phyloP scores from a whole-genome alignment of 2,797 vertebrate species.

The Decapterus maruadsi region DNA sequence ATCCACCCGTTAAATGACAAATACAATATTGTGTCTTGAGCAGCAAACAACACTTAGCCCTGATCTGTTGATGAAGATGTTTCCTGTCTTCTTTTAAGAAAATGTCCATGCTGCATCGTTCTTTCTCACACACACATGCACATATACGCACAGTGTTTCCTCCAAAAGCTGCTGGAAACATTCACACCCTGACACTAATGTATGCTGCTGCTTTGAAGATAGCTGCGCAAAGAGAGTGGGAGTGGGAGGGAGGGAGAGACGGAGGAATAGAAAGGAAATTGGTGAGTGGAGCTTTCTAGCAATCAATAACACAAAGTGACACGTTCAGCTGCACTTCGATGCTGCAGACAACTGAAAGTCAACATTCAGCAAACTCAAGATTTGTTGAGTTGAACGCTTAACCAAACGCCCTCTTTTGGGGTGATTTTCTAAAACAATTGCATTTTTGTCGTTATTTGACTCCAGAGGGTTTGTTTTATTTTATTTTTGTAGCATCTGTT shows the following conservation, averaged over 20 bases:
- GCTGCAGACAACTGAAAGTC: neutral
- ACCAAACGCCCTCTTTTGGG: too few species aligned
- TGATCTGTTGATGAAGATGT: conserved; percentile 25
- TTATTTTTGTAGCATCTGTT: too few species aligned
- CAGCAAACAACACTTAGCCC: conserved; percentile 5
- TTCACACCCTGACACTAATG: conserved; percentile 60
- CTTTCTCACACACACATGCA: neutral
- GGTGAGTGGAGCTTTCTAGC: conserved; percentile 26
- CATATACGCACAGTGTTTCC: neutral
- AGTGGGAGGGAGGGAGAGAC: neutral
- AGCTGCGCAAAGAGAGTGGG: conserved; percentile 33
- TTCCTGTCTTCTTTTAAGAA: conserved; percentile 18
- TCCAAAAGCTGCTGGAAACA: conserved; percentile 32
- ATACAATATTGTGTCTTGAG: neutral
- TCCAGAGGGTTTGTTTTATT: too few species aligned
- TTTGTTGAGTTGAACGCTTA: neutral
- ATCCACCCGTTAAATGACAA: conserved; percentile 1
- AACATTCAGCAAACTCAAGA: neutral
- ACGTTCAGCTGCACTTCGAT: neutral
- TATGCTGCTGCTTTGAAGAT: conserved; percentile 67
- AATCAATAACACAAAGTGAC: conserved; percentile 40
- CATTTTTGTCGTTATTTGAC: too few species aligned
- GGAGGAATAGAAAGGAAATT: conserved; percentile 5
- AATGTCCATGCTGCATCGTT: conserved; percentile 15
- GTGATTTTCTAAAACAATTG: too few species aligned